Conservation (phyloP, 2,797 vertebrate genomes). For the Peromyscus melanophrys region DNA sequence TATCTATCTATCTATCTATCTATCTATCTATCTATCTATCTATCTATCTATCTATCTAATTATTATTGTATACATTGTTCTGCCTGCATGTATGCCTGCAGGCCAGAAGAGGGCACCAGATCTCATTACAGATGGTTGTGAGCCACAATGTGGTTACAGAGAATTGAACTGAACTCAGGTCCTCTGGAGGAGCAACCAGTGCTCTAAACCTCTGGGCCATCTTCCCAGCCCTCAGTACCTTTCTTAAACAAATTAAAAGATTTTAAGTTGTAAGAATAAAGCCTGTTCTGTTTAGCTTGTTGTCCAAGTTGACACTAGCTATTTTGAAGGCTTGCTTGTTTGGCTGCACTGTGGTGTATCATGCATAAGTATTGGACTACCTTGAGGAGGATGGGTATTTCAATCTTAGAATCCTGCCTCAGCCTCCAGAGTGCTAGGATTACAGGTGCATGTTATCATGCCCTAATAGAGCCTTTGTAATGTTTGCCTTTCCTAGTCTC, state of each 20-base stretch:
- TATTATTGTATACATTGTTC: too few relatives aligned
- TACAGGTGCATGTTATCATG: not conserved
- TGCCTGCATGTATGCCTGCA: too few relatives aligned
- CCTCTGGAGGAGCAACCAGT: too few relatives aligned
- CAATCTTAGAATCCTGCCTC: not conserved
- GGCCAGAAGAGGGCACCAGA: too few relatives aligned
- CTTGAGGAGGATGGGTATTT: not conserved
- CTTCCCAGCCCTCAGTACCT: not conserved
- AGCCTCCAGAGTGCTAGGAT: not conserved
- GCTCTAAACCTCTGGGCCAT: too few relatives aligned
- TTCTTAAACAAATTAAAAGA: not conserved
- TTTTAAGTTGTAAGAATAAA: not conserved
- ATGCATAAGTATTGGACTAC: not conserved
- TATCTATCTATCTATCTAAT: too few relatives aligned
- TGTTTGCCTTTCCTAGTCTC: conserved; percentile 7
- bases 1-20: too few relatives aligned
- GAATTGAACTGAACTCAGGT: too few relatives aligned
- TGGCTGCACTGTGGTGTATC: not conserved
- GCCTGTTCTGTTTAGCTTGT: not conserved
- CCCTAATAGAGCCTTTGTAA: not conserved
- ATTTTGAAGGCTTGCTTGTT: not conserved
- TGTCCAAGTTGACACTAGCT: not conserved
- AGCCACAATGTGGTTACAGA: too few relatives aligned
- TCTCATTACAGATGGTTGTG: too few relatives aligned
- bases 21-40: too few relatives aligned